These are phyloP conservation scores for Nasua narica DNA, from an alignment of 2,797 vertebrate genomes.

Conservation along the genomic window DNA sequence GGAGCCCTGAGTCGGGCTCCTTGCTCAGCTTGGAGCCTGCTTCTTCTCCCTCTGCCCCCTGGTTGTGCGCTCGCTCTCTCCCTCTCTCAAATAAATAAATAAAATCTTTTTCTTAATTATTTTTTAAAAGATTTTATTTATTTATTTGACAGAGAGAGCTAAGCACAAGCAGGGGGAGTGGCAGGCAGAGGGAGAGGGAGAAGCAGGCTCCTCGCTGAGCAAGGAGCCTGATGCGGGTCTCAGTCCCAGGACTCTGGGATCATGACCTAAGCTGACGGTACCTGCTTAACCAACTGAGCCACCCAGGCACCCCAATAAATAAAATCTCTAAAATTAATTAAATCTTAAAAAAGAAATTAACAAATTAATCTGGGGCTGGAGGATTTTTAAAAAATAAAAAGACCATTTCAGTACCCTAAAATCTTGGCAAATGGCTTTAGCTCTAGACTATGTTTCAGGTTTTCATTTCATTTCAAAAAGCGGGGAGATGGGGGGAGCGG, in stretches of 20 bases:
- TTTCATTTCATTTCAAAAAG: background rate
- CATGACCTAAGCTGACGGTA: background rate
- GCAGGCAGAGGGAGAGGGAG: background rate
- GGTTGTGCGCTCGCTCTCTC: too few relatives aligned
- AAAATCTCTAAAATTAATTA: background rate
- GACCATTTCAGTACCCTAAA: background rate
- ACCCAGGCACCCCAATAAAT: background rate
- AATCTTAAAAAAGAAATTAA: background rate
- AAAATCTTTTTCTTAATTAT: background rate
- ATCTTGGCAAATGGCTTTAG: background rate
- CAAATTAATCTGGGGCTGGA: background rate
- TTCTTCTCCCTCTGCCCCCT: too few relatives aligned
- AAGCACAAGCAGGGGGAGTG: background rate
- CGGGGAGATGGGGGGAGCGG: background rate
- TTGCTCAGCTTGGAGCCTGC: background rate
- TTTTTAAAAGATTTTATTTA: background rate
- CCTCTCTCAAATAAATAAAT: background rate
- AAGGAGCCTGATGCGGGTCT: background rate
- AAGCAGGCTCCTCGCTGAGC: background rate
- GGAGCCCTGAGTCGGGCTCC: background rate
- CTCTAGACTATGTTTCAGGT: background rate
- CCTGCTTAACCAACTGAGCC: background rate
- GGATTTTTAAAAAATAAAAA: constrained; percentile 16
- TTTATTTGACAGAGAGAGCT: too few relatives aligned
- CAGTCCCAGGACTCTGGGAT: too few relatives aligned